These are phyloP conservation scores for Ommatoiulus sabulosus DNA, from an alignment of 2,888 invertebrate species.

Conservation along the genomic window DNA sequence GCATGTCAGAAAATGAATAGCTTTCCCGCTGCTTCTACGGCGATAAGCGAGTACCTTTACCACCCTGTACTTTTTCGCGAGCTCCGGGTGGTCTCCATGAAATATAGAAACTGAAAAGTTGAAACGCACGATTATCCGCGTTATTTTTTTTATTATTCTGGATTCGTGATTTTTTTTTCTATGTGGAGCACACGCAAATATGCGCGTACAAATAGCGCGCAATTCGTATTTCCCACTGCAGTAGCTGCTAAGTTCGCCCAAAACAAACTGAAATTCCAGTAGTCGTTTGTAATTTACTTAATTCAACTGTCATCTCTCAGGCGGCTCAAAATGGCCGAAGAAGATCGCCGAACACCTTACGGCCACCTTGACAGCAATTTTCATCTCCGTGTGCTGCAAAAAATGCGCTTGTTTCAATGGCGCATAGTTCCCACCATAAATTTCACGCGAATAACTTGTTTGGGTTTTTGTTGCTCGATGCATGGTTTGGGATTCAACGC, in stretches of 20 bases:
- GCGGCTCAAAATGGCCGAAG: background rate
- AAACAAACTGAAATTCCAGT: constrained; percentile 21
- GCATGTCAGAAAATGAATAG: constrained; percentile 50
- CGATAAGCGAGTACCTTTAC: constrained; percentile 42
- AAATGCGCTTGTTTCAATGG: background rate
- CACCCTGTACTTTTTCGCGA: constrained; percentile 51
- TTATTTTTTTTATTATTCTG: background rate
- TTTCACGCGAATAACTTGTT: background rate
- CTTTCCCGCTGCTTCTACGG: constrained; percentile 38
- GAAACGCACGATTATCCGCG: constrained; percentile 49
- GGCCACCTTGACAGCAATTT: constrained; percentile 18
- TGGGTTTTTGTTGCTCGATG: background rate
- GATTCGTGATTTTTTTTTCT: background rate
- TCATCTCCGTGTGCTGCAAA: background rate
- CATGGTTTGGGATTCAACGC: too few species aligned
- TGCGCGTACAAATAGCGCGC: constrained; percentile 26
- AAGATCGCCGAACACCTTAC: background rate
- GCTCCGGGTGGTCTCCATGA: constrained; percentile 50
- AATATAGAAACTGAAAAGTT: constrained; percentile 49
- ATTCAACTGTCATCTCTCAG: constrained; percentile 39
- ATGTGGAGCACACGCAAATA: constrained; percentile 32
- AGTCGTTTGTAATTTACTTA: constrained; percentile 48
- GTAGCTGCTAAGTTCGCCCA: background rate
- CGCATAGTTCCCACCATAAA: background rate
- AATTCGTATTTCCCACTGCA: background rate